These are phyloP conservation scores for Hartigia nigra DNA, from an alignment of 2,888 invertebrate species.

Conservation along the genomic window DNA sequence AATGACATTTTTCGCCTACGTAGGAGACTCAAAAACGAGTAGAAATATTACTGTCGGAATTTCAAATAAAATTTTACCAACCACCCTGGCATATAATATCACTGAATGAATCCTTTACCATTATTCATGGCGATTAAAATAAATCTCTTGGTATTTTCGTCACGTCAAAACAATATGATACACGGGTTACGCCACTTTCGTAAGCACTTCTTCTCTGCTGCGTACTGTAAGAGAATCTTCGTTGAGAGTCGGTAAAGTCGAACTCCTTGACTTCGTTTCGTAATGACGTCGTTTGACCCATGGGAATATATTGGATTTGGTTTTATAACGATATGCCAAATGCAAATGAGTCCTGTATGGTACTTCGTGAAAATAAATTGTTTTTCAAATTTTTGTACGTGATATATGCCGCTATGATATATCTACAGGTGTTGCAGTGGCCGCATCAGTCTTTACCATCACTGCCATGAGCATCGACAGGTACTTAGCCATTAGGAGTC, in stretches of 20 bases:
- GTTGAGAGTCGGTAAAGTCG: no score
- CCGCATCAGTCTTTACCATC: conserved; percentile 83
- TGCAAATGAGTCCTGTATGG: not conserved
- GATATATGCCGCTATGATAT: no score
- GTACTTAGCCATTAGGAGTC: conserved; percentile 80
- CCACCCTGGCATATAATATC: not conserved
- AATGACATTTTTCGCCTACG: not conserved
- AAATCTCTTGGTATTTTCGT: not conserved
- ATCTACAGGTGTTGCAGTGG: conserved; percentile 84
- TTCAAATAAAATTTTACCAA: not conserved
- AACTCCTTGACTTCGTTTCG: not conserved
- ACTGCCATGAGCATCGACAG: conserved; percentile 83
- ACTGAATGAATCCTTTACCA: not conserved
- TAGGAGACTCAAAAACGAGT: not conserved
- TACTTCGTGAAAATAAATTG: no score
- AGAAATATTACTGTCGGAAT: not conserved
- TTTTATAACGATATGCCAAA: not conserved
- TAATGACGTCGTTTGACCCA: no score
- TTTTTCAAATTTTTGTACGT: no score
- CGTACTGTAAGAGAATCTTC: not conserved
- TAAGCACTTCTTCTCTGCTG: not conserved
- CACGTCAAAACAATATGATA: not conserved
- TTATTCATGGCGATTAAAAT: not conserved
- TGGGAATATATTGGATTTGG: not conserved
- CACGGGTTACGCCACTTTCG: not conserved